Evolutionary conservation across 2,797 vertebrate species (phyloP).

Genomic region (Epinephelus coioides): DNA sequence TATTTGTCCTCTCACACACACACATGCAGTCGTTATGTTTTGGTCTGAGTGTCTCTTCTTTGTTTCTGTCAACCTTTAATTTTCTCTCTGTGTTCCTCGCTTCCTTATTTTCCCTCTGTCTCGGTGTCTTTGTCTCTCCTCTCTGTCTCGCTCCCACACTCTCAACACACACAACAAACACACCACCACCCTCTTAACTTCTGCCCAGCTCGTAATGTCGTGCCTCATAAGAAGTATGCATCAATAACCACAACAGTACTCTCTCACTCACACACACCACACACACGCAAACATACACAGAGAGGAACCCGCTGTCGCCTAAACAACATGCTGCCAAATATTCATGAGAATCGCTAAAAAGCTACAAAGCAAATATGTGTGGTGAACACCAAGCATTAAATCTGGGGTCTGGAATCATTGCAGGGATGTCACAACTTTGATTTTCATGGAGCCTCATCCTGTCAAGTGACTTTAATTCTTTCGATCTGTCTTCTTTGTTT

Average conservation of each 20-base stretch:
- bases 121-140: conserved; percentile 63
- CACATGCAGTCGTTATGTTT: conserved; percentile 38
- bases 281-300: conserved; percentile 68
- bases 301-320: conserved; percentile 74
- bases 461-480: conserved; percentile 60
- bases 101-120: conserved; percentile 48
- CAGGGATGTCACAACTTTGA: conserved; percentile 73
- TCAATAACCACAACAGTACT: conserved; percentile 78
- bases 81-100: conserved; percentile 32
- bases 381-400: conserved; percentile 77
- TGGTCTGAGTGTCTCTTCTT: conserved; percentile 43
- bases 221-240: conserved; percentile 78
- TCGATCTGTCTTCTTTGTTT: conserved; percentile 36
- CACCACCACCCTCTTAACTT: conserved; percentile 81
- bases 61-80: conserved; percentile 53
- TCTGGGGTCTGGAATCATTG: conserved; percentile 68
- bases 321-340: conserved; percentile 77
- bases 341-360: conserved; percentile 68
- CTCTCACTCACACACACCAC: conserved; percentile 48
- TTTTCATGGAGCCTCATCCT: conserved; percentile 62
- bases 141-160: conserved; percentile 75
- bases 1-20: not conserved
- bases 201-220: conserved; percentile 73
- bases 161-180: conserved; percentile 76
- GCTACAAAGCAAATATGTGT: conserved; percentile 84